Evolutionary conservation across 1,140 invertebrate species (phyloP).

Genomic region (Ctenoplectra terminalis): DNA sequence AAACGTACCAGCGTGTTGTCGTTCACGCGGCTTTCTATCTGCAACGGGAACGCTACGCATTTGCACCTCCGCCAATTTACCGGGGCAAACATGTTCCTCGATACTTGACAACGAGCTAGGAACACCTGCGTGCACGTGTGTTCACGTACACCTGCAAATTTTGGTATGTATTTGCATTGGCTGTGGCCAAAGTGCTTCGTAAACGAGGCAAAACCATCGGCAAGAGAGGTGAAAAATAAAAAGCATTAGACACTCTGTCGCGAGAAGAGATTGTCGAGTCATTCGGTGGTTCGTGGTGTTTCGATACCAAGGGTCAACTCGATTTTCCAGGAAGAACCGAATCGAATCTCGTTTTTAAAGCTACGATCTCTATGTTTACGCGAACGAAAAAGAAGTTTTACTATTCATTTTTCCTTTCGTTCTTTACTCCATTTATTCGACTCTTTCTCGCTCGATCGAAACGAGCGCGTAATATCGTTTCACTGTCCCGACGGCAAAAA

Average conservation of each 20-base stretch:
- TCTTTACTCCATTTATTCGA: neutral
- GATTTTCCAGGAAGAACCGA: neutral
- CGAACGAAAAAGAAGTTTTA: neutral
- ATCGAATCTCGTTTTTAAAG: neutral
- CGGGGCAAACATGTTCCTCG: slow-evolving; percentile 20
- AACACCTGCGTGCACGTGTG: slow-evolving; percentile 8
- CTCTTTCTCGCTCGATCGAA: neutral
- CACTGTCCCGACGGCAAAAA: neutral
- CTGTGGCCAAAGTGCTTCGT: slow-evolving; percentile 5
- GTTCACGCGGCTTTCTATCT: neutral
- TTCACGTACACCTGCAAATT: slow-evolving; percentile 24
- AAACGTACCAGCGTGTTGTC: neutral
- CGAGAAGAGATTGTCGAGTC: neutral
- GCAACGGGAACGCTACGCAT: neutral
- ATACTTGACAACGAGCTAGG: slow-evolving; percentile 9
- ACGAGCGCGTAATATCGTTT: neutral
- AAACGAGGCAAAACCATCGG: slow-evolving; percentile 41
- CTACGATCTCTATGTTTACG: neutral
- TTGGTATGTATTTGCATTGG: neutral
- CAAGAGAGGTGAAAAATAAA: slow-evolving; percentile 6
- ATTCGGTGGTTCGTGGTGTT: neutral
- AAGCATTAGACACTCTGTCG: neutral
- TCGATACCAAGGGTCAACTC: neutral
- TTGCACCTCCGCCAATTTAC: slow-evolving; percentile 37
- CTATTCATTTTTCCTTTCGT: neutral